Evolutionary conservation across 2,113 vertebrate genomes (phyloP), one percentile per base, ranked within the genome.

Genomic region (Seriola aureovittata): DNA sequence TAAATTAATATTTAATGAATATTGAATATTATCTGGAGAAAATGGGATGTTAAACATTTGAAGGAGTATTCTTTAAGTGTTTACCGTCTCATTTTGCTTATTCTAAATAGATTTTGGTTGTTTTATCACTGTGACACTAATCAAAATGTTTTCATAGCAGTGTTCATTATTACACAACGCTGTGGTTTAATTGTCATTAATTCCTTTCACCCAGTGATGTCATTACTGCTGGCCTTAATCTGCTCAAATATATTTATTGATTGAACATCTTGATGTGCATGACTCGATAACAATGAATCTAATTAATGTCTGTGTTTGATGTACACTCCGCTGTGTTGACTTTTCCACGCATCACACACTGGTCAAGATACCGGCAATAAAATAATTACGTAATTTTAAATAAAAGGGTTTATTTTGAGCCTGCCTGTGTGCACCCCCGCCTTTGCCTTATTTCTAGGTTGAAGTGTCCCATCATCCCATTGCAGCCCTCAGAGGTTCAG

Each of bases 191-290:
- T 60, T 76, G 60, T 4, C 57, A 17, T 59, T 14, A 5, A 55
- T 75, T 78, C 17, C 34, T 25, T 21, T 50, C 68, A 65, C 25
- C 6, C 16, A 48, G 14, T 77, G 36, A 71, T 59, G 11, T 62
- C 32, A 58, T 32, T 64, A 57, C 63, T 57, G 68, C 55, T 44
- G 34, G 6, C 23, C n/a, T 25, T 70, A 54, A 50, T 70, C 57
- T 77, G 38, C 50, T 81, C 19, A 86, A 75, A 89, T 71, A 76
- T 40, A 79, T 65, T 25, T 71, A 75, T 34, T 84, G 44, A 86
- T 70, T 73, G 34, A 74, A 86, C 16, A 64, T 12, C 12, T 12
- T 10, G 59, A 57, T 80, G 59, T 46, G 58, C 40, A 50, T 1
- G 16, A 59, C 76, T 36, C 63, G 19, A 36, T 5, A 38, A 77